These are phyloP conservation scores for Cyanoliseus patagonus DNA, from an alignment of 2,113 vertebrate genomes.

Conservation along the genomic window DNA sequence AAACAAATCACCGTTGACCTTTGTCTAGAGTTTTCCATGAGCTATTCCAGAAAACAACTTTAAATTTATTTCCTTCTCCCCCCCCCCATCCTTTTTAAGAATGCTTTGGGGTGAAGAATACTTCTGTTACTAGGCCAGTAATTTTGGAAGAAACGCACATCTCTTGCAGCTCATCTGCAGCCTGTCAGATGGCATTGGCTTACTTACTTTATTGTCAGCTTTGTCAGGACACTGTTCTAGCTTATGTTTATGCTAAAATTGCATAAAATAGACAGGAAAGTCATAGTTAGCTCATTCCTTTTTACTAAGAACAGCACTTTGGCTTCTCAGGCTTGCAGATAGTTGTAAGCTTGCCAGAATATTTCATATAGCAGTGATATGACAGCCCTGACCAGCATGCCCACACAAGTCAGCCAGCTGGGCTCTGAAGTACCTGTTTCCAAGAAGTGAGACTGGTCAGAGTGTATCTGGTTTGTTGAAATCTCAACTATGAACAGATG, in stretches of 20 bases:
- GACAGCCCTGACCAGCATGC: conserved; percentile 17
- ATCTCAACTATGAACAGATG: conserved; percentile 39
- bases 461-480: background rate
- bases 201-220: background rate
- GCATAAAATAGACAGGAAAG: background rate
- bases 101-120: background rate
- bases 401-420: conserved; percentile 4
- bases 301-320: conserved; percentile 1
- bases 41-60: background rate
- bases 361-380: background rate
- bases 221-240: background rate
- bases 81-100: background rate
- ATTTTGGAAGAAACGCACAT: background rate
- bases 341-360: background rate
- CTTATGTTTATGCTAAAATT: background rate
- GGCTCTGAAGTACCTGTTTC: background rate
- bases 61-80: background rate
- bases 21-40: background rate
- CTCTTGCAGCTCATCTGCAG: background rate
- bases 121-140: background rate
- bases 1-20: background rate
- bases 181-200: background rate
- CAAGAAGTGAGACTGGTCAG: background rate
- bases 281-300: conserved; percentile 14
- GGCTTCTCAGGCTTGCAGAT: background rate